Evolutionary conservation across 2,888 invertebrate species (phyloP), one percentile per base, ranked within the genome.

Genomic region (Drosophila nigricruria): DNA sequence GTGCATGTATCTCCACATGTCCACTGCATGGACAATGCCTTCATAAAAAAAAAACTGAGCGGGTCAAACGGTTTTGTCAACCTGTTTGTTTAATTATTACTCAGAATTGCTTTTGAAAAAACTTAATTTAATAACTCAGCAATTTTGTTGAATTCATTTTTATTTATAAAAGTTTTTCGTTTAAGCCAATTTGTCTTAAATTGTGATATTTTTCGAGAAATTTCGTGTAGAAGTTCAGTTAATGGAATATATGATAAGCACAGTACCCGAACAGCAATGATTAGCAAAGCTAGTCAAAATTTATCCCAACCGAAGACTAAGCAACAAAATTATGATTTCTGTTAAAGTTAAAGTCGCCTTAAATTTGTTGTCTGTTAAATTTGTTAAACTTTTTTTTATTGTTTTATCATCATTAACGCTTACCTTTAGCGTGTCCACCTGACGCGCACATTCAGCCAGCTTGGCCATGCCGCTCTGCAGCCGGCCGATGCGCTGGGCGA

Each of bases 401-500:
- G 5, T 43, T 12, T 42, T 5, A 2, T 42, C 12, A 20, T 20
- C 14, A 14, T 23, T 23, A 3, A 23, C 20, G 75, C 88, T 86
- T 85, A 95, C 95, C 95, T 98, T 98, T 75, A 99, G 93, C 30
- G 96, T 95, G 91, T 98, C 97, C 5, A 96, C 97, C 94, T 98
- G 98, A 75, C 94, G 95, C 23, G 97, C 96, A 84, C 98, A 98
- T 25, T 96, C 96, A 3, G 96, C 96, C 74, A 99, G 93, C 93
- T 98, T 98, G 73, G 97, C 95, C 89, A 99, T 94, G 59, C 98
- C 98, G 91, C 96, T 98, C 92, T 97, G 97, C 10, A 99, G 94
- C 73, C 98, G 94, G 2, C 93, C 92, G 58, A 98, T 97, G 93
- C 96, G 97, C 77, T 95, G 94, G 79, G 95, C 94, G 36, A 97